Base-by-base conservation (phyloP, 2,113 vertebrate genomes). In the Lethenteron reissneri region DNA sequence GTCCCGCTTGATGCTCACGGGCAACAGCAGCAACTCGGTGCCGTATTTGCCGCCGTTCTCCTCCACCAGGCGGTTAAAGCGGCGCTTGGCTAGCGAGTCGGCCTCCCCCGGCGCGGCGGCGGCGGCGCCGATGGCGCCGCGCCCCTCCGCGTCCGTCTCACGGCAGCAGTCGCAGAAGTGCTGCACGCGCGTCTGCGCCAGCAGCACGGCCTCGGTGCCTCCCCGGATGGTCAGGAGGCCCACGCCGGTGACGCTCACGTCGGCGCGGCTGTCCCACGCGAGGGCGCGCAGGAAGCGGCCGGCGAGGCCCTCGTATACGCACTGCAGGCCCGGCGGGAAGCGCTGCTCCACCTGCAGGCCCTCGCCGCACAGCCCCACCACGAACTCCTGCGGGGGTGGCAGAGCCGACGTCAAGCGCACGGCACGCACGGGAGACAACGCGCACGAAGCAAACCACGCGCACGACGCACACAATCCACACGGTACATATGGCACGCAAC, bases 171-270 rank as follows among this genome's bases (percentile, higher is more conserved):
- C 80, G 74, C 83, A 75, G 70, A 85, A 78, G 70, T 83, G 81
- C 57, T 79, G 77, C 57, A 88, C 79, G 2, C 84, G 79, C 21
- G 84, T 88, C 78, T 83, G 86, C 74, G 86, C 87, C 78, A 84
- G 85, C n/a, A 89, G 86, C 60, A 86, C 88, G 4, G 85, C 83
- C 75, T 89, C 88, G 0, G 78, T 76, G 56, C 89, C 77, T 9
- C 88, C 88, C 1, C 83, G 87, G 74, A 89, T 79, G 12, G 83
- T 79, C 57, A 91, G 76, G 11, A n/a, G 41, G 41, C 64, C 64
- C 64, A 10, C 64, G 25, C 25, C 64, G n/a, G 25, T 10, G n/a
- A 68, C 64, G 11, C n/a, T 25, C 64, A 68, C 11, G 64, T 68
- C n/a, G 64, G 64, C 64, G n/a, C n/a, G n/a, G n/a, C n/a, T 68